Percentiles rank a stretch among this genome's conserved stretches.
phyloP scores from a whole-genome alignment of 2,797 vertebrate species.

The Myotis daubentonii region DNA sequence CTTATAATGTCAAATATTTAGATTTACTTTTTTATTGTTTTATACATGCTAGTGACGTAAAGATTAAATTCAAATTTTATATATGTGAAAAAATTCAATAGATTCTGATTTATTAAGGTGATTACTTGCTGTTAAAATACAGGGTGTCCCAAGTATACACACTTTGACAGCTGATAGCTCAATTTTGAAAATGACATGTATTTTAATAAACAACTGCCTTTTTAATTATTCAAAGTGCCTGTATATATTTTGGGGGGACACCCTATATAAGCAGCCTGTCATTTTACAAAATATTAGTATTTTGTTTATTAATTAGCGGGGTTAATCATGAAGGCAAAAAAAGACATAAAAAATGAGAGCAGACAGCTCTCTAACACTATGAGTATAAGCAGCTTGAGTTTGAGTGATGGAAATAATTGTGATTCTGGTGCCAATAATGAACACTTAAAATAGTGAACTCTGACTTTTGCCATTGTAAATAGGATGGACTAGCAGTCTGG shows the following conservation, averaged over 20 bases:
- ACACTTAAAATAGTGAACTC: background rate
- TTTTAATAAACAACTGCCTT: too few species aligned
- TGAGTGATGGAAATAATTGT: background rate
- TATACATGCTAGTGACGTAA: background rate
- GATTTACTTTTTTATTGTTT: conserved; percentile 27
- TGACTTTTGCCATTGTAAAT: background rate
- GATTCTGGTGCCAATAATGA: background rate
- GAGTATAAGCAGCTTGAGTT: background rate
- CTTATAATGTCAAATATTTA: background rate
- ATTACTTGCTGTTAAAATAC: conserved; percentile 41
- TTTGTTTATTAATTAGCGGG: background rate
- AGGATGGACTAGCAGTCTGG: background rate
- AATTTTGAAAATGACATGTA: too few species aligned
- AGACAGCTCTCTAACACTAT: background rate
- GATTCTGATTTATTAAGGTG: conserved; percentile 32
- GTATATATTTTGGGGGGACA: too few species aligned
- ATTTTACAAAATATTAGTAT: background rate
- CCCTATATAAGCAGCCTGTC: background rate
- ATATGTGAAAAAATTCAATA: background rate
- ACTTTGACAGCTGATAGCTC: too few species aligned
- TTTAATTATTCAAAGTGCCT: too few species aligned
- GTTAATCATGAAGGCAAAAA: background rate
- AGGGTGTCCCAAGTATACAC: too few species aligned
- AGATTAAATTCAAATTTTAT: background rate
- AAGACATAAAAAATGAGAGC: background rate